Evolutionary conservation across 2,888 invertebrate species (phyloP), one percentile per base, ranked within the genome.

Genomic region (Zaprionus bogoriensis): DNA sequence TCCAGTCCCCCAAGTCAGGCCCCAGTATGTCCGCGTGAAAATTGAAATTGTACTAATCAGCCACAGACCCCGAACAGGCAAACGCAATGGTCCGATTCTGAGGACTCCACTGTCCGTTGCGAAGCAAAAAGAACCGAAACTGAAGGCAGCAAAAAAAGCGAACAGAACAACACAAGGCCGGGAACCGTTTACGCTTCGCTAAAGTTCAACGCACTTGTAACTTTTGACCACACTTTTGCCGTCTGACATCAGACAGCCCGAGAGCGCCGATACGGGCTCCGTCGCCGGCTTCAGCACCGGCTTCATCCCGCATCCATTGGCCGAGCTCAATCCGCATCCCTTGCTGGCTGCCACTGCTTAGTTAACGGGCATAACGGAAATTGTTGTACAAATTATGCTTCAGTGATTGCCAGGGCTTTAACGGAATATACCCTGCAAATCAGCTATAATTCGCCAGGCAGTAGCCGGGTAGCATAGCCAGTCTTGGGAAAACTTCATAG

Each of bases 31-130:
- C 63, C 66, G 81, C 70, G 81, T 78, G 77, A 78, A 81, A 84
- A 81, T 84, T 81, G 81, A 84, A 81, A 84, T 68, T 74, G 78
- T 72, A 63, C 78, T 84, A 84, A 84, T 81, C 76, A 76, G 71
- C 58, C 64, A 22, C 50, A 67, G 55, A 28, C 14, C n/a, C 20
- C 19, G 46, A 17, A 32, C 46, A 4, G 45, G 14, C 20, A 23
- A 38, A 55, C 30, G 17, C 41, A 51, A 22, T 36, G 45, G 25
- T 57, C 44, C 41, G 19, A 39, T 14, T 14, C 38, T 23, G 25
- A 44, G 28, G 7, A 14, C 30, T 25, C 14, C 17, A 53, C 63
- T 57, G 45, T 53, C 48, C 52, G 52, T n/a, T n/a, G 47, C 7
- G 10, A 12, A 41, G 45, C 14, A 32, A 57, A 57, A 46, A 27